Evolutionary conservation across 2,797 vertebrate genomes (phyloP).

Genomic region (Tadarida brasiliensis): DNA sequence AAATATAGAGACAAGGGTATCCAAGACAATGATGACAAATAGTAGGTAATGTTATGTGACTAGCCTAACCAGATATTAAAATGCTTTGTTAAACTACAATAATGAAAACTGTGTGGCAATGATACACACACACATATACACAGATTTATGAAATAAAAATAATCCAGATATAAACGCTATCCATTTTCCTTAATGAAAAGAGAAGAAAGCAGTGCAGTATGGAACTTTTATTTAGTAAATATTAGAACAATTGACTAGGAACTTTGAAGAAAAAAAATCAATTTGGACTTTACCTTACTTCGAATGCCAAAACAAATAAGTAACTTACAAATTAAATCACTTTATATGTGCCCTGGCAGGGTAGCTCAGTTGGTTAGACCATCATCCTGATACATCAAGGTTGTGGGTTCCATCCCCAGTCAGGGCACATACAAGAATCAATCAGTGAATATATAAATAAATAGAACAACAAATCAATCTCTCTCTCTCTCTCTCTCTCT

Average conservation of each 20-base stretch:
- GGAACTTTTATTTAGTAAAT: not conserved
- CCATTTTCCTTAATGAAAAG: not conserved
- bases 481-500: not conserved
- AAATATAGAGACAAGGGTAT: not conserved
- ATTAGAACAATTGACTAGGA: not conserved
- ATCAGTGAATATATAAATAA: not conserved
- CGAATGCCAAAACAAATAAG: not conserved
- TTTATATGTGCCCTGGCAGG: not conserved
- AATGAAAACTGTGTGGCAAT: not conserved
- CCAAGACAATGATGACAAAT: slow-evolving; percentile 20
- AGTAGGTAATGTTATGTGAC: no score
- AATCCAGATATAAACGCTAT: not conserved
- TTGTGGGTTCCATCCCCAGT: not conserved
- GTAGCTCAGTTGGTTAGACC: not conserved
- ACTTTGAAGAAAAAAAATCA: not conserved
- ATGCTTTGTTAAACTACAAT: slow-evolving; percentile 27
- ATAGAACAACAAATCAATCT: not conserved
- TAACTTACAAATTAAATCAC: not conserved
- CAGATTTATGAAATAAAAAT: slow-evolving; percentile 5
- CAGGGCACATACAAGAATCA: not conserved
- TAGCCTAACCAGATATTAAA: not conserved
- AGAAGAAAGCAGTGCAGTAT: not conserved
- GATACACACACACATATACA: not conserved
- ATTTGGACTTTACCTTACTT: not conserved
- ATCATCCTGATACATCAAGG: not conserved